These are phyloP conservation scores for Diglossa cyanea DNA, from an alignment of 2,797 vertebrate genomes.

Conservation along the genomic window DNA sequence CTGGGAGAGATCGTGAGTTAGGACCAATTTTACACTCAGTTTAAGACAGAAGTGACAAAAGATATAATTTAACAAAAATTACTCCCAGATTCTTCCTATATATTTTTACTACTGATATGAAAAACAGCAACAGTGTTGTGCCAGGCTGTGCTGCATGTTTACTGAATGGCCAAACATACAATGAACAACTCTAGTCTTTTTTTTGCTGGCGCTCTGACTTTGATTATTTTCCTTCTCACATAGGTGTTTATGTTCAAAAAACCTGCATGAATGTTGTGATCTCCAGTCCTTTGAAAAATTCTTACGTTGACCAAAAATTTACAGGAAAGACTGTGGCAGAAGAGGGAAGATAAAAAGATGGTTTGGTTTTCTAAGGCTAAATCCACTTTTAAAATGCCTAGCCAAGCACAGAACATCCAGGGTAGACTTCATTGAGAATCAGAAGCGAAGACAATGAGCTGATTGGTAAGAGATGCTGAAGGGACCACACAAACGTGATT, in stretches of 20 bases:
- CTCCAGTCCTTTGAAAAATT: not conserved
- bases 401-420: not conserved
- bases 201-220: not conserved
- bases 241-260: not conserved
- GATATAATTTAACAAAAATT: not conserved
- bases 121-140: not conserved
- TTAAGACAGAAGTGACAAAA: not conserved
- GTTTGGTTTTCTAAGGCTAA: not conserved
- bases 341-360: not conserved
- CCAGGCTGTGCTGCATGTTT: not conserved
- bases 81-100: not conserved
- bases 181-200: not conserved
- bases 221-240: not conserved
- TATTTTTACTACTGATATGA: not conserved
- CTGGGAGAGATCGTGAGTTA: not conserved
- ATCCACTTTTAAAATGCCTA: not conserved
- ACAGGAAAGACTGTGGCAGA: not conserved
- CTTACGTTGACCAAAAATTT: not conserved
- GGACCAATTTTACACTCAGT: not conserved
- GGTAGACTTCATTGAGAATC: not conserved
- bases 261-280: not conserved
- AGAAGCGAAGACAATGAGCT: not conserved
- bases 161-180: not conserved
- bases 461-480: not conserved
- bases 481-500: not conserved